Conservation (phyloP, 2,797 vertebrate species). For the Propithecus perrieri region DNA sequence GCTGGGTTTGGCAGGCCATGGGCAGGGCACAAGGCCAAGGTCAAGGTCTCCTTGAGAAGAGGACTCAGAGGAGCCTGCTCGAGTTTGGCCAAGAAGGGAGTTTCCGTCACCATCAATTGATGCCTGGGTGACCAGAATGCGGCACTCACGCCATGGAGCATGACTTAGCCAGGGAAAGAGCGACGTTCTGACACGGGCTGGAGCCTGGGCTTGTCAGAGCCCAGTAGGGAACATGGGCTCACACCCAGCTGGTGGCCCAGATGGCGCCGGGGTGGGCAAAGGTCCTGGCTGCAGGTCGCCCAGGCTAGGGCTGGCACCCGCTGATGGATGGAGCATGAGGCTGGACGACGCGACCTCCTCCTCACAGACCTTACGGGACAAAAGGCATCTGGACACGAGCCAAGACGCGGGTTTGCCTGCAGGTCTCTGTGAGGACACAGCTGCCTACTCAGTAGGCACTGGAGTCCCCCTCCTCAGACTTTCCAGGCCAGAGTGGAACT, state of each 20-base stretch:
- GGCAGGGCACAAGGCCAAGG: neutral
- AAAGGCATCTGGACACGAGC: neutral
- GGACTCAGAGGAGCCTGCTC: neutral
- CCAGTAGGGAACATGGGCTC: neutral
- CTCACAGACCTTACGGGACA: fast-evolving
- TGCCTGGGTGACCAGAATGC: neutral
- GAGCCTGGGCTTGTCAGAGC: neutral
- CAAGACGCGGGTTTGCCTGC: fast-evolving
- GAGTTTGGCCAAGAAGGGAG: no score
- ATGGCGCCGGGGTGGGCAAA: no score
- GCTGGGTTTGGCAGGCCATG: neutral
- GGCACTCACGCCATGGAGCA: neutral
- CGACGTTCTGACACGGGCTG: neutral
- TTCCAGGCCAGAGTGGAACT: neutral
- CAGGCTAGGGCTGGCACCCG: fast-evolving
- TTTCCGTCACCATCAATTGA: neutral
- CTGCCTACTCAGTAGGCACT: fast-evolving
- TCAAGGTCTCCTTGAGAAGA: neutral
- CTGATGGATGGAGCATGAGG: neutral
- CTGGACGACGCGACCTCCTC: fast-evolving
- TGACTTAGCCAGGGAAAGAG: neutral
- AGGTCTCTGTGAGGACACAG: fast-evolving
- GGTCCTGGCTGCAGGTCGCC: neutral
- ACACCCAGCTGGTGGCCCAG: neutral
- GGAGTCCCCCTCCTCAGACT: neutral